A percentile compares a stretch with the other conserved stretches of the same genome.
phyloP scores from a whole-genome alignment of 2,113 vertebrate species.

The Phyllostomus discolor region DNA sequence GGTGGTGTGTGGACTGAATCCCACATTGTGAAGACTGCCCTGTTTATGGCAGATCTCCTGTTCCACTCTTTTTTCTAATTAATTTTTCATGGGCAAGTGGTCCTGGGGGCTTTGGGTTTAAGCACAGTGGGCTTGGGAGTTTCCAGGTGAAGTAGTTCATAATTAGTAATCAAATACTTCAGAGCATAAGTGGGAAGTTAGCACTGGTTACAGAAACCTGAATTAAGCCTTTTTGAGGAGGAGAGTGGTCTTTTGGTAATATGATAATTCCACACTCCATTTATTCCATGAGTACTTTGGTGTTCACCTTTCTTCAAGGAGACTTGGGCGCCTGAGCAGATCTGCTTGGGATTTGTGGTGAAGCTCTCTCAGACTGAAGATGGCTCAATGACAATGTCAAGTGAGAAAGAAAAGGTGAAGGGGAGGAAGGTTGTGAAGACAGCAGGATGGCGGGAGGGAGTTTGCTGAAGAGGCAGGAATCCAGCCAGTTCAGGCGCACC shows the following conservation, averaged over 20 bases:
- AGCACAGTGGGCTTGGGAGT: neutral
- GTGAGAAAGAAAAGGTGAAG: neutral
- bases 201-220: conserved; percentile 28
- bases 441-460: neutral
- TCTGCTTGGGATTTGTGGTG: neutral
- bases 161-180: conserved; percentile 57
- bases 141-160: conserved; percentile 58
- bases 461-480: neutral
- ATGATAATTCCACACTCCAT: conserved; percentile 16
- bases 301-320: conserved; percentile 24
- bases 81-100: conserved; percentile 14
- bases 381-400: neutral
- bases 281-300: neutral
- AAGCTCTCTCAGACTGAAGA: neutral
- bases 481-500: neutral
- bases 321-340: neutral
- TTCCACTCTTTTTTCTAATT: neutral
- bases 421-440: neutral
- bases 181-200: conserved; percentile 22
- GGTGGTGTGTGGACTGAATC: neutral
- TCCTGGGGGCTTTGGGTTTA: conserved; percentile 28
- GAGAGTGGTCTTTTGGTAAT: neutral
- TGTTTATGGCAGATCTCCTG: neutral
- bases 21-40: neutral
- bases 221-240: conserved; percentile 41